These are phyloP conservation scores for Panagrolaimus sp. DNA, from an alignment of 1,140 invertebrate species.

Conservation along the genomic window DNA sequence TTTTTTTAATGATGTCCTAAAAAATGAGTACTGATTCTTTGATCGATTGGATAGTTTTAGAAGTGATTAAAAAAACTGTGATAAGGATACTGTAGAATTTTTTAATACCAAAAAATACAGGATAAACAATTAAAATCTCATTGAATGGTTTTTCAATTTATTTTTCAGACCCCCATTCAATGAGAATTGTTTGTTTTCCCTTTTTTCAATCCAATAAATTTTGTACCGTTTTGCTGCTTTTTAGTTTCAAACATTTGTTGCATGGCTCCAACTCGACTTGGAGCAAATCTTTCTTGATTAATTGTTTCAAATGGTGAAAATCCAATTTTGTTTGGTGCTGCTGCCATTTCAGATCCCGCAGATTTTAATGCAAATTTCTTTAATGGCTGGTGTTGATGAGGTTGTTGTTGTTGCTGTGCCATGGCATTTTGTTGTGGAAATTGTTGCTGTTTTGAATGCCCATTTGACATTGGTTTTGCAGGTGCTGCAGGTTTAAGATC, in stretches of 20 bases:
- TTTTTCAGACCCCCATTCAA: constrained; percentile 20
- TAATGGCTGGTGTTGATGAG: background rate
- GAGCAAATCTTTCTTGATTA: constrained; percentile 53
- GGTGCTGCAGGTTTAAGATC: constrained; percentile 2
- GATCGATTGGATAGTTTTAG: background rate
- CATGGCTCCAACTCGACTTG: constrained; percentile 53
- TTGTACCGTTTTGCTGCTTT: background rate
- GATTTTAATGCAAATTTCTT: constrained; percentile 15
- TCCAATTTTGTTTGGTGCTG: constrained; percentile 18
- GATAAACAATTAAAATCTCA: background rate
- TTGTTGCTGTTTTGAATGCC: background rate
- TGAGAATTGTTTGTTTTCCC: background rate
- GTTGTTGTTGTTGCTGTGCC: constrained; percentile 6
- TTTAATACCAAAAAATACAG: too few relatives aligned
- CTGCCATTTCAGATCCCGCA: constrained; percentile 5
- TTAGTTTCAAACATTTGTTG: constrained; percentile 52
- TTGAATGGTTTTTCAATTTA: constrained; percentile 14
- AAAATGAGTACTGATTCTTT: background rate
- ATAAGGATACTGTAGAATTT: too few relatives aligned
- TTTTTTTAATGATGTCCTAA: background rate
- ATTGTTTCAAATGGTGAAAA: constrained; percentile 52
- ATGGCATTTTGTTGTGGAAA: background rate
- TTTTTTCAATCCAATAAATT: background rate
- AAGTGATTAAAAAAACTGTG: too few relatives aligned
- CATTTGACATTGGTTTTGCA: background rate